Evolutionary conservation across 2,888 invertebrate species (phyloP).

Genomic region (Acanthopleura granulata): DNA sequence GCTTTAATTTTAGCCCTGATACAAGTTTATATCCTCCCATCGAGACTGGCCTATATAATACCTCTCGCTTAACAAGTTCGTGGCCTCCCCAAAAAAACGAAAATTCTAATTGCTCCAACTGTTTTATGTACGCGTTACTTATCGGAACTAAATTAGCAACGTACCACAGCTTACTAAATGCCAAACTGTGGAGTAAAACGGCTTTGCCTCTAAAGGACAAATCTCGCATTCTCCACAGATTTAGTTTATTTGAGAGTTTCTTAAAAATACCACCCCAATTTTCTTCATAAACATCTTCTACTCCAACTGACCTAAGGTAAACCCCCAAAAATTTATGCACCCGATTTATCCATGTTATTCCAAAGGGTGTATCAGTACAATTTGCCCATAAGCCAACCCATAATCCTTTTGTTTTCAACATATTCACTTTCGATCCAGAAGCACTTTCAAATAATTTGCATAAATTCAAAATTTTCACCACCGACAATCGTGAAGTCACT

Average conservation of each 20-base stretch:
- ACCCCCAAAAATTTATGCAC: conserved; percentile 6
- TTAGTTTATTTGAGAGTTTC: neutral
- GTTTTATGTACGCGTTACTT: neutral
- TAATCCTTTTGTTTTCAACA: conserved; percentile 31
- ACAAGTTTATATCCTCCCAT: conserved; percentile 2
- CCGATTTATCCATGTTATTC: conserved; percentile 21
- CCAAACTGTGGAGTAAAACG: neutral
- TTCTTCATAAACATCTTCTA: neutral
- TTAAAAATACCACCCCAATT: neutral
- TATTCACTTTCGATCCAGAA: conserved; percentile 32
- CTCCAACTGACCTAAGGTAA: neutral
- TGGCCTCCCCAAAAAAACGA: conserved; percentile 5
- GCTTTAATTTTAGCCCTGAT: neutral
- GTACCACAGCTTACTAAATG: conserved; percentile 16
- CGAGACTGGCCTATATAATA: neutral
- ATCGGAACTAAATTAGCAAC: neutral
- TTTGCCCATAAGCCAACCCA: conserved; percentile 35
- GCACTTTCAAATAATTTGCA: conserved; percentile 22
- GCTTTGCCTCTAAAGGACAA: neutral
- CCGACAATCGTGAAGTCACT: conserved; percentile 6
- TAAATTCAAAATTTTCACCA: conserved; percentile 17
- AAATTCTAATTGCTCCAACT: neutral
- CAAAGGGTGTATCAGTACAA: conserved; percentile 33
- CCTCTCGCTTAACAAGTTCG: neutral
- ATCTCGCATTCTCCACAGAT: conserved; percentile 4